A percentile compares a stretch with the other conserved stretches of the same genome.
Conservation (phyloP, 2,797 vertebrate species). For the Okamejei kenojei region DNA sequence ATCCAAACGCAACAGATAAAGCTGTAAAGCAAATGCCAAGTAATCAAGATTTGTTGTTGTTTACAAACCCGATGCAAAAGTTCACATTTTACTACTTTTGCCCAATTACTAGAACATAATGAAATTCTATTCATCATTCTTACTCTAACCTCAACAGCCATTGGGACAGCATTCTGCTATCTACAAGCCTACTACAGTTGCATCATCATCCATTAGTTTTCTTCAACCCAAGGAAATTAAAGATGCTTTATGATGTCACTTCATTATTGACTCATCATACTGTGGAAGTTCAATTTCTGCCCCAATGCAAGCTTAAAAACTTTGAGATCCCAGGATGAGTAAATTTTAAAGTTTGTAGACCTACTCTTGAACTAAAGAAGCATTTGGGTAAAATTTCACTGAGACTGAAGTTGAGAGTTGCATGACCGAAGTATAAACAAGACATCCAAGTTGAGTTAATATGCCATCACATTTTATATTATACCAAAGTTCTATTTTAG, state of each 20-base stretch:
- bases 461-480: too few relatives aligned
- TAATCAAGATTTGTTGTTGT: not conserved
- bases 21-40: not conserved
- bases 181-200: not conserved
- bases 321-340: not conserved
- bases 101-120: not conserved
- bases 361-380: not conserved
- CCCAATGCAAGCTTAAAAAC: not conserved
- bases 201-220: slow-evolving; percentile 26
- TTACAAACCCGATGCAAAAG: slow-evolving; percentile 7
- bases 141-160: not conserved
- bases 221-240: not conserved
- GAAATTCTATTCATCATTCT: slow-evolving; percentile 4
- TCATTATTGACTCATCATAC: slow-evolving; percentile 15
- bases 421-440: not conserved
- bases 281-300: slow-evolving; percentile 3
- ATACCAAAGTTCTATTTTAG: not conserved
- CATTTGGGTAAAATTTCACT: not conserved
- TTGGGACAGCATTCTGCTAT: not conserved
- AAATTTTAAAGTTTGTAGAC: not conserved
- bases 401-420: not conserved
- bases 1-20: not conserved
- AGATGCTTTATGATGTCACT: slow-evolving; percentile 34
- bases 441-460: too few relatives aligned
- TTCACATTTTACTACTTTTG: slow-evolving; percentile 20